These are phyloP conservation scores for Meandrusa payeni DNA, from an alignment of 2,888 invertebrate genomes.

Conservation along the genomic window DNA sequence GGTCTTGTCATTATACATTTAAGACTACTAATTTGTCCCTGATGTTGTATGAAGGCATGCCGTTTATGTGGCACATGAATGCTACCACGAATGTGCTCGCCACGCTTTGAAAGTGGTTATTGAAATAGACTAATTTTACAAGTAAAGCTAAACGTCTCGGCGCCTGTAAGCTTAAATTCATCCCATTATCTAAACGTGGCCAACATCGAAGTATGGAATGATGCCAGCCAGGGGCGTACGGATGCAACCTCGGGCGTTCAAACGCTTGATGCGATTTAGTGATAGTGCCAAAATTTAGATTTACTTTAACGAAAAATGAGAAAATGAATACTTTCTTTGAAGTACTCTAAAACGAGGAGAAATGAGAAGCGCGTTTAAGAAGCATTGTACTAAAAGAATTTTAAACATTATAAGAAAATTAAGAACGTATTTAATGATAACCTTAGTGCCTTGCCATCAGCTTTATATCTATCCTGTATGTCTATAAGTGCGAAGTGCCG, in stretches of 20 bases:
- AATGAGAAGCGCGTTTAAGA: too few species aligned
- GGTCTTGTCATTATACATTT: too few species aligned
- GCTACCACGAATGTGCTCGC: too few species aligned
- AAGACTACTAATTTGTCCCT: too few species aligned
- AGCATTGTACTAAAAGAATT: too few species aligned
- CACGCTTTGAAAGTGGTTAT: constrained; percentile 4
- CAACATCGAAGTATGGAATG: constrained; percentile 22
- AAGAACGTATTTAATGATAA: too few species aligned
- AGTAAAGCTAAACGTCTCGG: constrained; percentile 5
- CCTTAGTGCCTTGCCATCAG: too few species aligned
- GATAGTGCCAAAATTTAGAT: constrained; percentile 23
- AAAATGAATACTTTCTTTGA: constrained; percentile 2
- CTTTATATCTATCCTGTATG: too few species aligned
- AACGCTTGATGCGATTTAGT: constrained; percentile 23
- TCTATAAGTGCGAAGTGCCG: too few species aligned
- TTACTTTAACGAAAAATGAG: constrained; percentile 7
- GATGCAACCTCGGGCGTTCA: constrained; percentile 23
- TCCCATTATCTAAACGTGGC: constrained; percentile 23
- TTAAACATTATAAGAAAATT: too few species aligned
- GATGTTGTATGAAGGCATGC: too few species aligned
- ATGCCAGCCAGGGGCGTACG: constrained; percentile 20
- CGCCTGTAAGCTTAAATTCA: constrained; percentile 19
- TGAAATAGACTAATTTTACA: neutral
- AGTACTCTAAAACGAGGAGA: neutral
- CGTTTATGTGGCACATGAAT: too few species aligned